Conservation (phyloP, 2,888 invertebrate species). For the Amphipoea lucens region DNA sequence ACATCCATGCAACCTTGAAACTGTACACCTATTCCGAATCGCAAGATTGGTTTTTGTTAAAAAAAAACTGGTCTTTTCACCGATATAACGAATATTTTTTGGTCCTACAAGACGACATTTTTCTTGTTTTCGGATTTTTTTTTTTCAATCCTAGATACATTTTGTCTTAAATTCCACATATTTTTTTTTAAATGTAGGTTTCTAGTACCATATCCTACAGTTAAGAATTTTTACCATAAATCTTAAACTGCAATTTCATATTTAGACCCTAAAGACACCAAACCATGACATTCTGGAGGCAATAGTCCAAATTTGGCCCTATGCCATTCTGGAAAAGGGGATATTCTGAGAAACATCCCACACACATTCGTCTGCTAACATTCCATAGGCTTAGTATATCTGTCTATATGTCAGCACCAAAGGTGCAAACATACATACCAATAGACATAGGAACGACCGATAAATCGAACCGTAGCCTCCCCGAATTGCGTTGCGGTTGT, state of each 20-base stretch:
- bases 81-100: no score
- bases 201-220: neutral
- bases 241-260: neutral
- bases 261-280: neutral
- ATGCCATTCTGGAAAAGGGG: neutral
- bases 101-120: neutral
- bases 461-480: conserved; percentile 39
- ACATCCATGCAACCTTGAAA: neutral
- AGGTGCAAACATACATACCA: conserved; percentile 8
- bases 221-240: neutral
- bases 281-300: neutral
- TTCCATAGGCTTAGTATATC: neutral
- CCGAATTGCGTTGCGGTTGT: conserved; percentile 42
- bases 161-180: neutral
- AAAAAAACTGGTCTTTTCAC: neutral
- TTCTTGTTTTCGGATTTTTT: no score
- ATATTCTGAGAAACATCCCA: conserved; percentile 11
- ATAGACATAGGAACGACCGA: conserved; percentile 24
- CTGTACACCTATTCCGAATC: no score
- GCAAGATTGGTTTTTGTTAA: neutral
- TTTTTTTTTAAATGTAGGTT: neutral
- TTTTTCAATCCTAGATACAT: neutral
- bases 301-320: neutral
- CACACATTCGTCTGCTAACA: neutral
- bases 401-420: neutral